Evolutionary conservation across 2,113 vertebrate species (phyloP), one percentile per base, ranked within the genome.

Genomic region (Sebastes schlegelii): DNA sequence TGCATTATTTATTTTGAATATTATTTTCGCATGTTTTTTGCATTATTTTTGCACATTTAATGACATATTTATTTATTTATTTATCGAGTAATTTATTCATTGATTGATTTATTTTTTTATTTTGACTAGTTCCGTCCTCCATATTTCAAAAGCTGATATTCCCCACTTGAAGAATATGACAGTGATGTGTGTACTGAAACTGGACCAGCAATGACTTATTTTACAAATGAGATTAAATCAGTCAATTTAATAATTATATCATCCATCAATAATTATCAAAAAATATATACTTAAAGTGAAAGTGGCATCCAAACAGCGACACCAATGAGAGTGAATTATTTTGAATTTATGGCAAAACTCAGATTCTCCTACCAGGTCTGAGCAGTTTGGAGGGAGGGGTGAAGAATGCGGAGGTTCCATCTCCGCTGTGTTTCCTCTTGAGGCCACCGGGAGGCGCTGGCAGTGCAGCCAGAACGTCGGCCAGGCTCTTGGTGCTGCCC

Each of bases 341-440:
- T 8, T 26, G 8, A 52, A 11, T 3, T 48, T 7, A 14, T 40
- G 26, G 8, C 1, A 12, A 42, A 21, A 11, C 3, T 12, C 0
- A n/a, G 58, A 21, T 8, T 54, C 19, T 51, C 69, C 2, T 75
- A 97, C 97, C 96, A 94, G 95, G 93, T 92, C 93, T 96, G 67
- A 89, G 93, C 6, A 96, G 90, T 90, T 99, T 98, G 80, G 6
- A 94, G 13, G 96, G 94, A 3, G 91, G 85, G 51, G 77, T 93
- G 83, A 94, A 88, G 46, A 74, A 65, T 5, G 77, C 51, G 0
- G 84, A 54, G 17, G 74, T 55, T 0, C 79, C 86, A 26, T 96
- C 96, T 65, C 67, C 92, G 5, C 92, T 94, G 87, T 94, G 91
- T 58, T 97, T 97, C 94, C 97, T 96, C 94, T 98, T 98, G 48